Conservation (phyloP, 2,113 vertebrate genomes). For the Genyomyrus donnyi region DNA sequence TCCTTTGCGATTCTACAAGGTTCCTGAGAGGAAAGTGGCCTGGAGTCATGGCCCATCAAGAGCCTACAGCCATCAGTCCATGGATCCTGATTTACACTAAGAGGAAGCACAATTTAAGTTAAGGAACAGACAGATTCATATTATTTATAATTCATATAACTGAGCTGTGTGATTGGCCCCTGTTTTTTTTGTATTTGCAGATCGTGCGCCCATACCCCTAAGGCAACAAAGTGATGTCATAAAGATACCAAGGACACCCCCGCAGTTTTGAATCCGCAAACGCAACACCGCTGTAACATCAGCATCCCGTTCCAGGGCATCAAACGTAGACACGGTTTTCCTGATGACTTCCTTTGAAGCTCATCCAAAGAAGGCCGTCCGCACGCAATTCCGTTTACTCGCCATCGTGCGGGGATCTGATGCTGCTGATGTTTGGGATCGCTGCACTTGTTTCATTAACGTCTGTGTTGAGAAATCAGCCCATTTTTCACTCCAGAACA, state of each 20-base stretch:
- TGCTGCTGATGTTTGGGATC: neutral
- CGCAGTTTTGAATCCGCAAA: neutral
- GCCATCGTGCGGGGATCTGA: neutral
- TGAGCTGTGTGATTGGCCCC: neutral
- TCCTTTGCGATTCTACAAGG: slow-evolving; percentile 16
- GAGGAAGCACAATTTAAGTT: neutral
- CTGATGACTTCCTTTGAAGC: neutral
- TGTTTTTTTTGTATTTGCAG: neutral
- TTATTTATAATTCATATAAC: slow-evolving; percentile 1
- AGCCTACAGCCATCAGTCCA: neutral
- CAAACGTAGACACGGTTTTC: neutral
- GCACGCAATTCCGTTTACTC: neutral
- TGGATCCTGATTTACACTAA: neutral
- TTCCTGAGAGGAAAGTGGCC: slow-evolving; percentile 1
- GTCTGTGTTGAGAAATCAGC: neutral
- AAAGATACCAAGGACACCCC: neutral
- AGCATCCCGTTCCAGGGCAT: neutral
- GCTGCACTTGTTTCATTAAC: neutral
- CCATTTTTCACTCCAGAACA: neutral
- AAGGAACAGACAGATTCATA: neutral
- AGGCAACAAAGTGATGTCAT: neutral
- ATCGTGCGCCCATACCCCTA: slow-evolving; percentile 18
- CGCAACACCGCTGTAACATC: neutral
- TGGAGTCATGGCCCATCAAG: neutral
- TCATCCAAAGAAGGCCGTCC: too few relatives aligned